Conservation (phyloP, 2,888 invertebrate genomes). For the Pyrgus malvae region DNA sequence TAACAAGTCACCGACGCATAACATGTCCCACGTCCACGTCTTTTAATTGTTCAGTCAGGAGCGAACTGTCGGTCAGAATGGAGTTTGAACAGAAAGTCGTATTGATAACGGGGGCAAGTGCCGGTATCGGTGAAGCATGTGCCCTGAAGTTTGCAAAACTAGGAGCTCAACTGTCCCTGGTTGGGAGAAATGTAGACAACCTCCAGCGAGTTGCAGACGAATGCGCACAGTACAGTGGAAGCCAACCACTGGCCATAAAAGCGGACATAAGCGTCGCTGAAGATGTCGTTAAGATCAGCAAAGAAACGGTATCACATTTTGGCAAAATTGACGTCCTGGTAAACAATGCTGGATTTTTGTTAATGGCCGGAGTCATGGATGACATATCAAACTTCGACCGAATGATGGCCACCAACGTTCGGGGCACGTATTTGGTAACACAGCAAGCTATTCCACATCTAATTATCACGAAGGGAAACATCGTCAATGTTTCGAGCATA, state of each 20-base stretch:
- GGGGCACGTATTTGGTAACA: slow-evolving; percentile 57
- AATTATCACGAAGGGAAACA: slow-evolving; percentile 54
- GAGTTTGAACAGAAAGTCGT: slow-evolving; percentile 63
- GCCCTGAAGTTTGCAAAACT: slow-evolving; percentile 56
- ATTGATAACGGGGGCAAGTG: slow-evolving; percentile 64
- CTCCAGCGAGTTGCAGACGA: slow-evolving; percentile 48
- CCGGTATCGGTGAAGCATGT: slow-evolving; percentile 65
- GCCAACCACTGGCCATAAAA: slow-evolving; percentile 48
- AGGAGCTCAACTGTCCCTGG: slow-evolving; percentile 52
- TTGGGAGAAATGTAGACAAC: slow-evolving; percentile 58
- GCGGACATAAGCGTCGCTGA: slow-evolving; percentile 58
- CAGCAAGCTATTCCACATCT: slow-evolving; percentile 52
- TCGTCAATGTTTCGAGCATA: slow-evolving; percentile 63
- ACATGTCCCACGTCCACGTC: neutral
- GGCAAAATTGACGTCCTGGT: slow-evolving; percentile 58
- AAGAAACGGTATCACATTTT: slow-evolving; percentile 49
- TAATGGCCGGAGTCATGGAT: slow-evolving; percentile 42
- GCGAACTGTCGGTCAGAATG: slow-evolving; percentile 50
- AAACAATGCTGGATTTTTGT: slow-evolving; percentile 61
- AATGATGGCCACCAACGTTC: slow-evolving; percentile 58
- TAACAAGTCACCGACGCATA: slow-evolving; percentile 14
- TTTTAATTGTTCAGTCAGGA: slow-evolving; percentile 34
- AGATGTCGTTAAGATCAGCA: slow-evolving; percentile 51
- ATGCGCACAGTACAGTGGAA: slow-evolving; percentile 50
- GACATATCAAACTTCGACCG: slow-evolving; percentile 51